These are phyloP conservation scores for Phymatocera aterrima DNA, from an alignment of 2,888 invertebrate genomes.

Conservation along the genomic window DNA sequence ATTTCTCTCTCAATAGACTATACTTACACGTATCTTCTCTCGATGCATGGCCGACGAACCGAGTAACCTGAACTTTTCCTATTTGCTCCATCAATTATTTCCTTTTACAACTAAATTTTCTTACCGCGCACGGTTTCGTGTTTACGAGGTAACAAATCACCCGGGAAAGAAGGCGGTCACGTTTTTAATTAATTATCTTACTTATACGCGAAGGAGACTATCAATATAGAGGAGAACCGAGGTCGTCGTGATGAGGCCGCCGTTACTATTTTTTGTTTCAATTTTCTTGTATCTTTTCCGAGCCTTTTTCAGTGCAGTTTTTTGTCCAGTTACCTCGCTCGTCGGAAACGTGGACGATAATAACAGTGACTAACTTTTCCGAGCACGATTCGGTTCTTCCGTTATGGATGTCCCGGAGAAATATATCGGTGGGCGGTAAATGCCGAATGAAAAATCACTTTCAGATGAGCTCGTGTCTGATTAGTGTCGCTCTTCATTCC, in stretches of 20 bases:
- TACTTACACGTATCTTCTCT: not conserved
- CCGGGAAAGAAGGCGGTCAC: conserved; percentile 7
- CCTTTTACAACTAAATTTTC: not conserved
- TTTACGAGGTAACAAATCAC: not conserved
- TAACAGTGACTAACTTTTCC: conserved; percentile 3
- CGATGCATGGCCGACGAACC: not conserved
- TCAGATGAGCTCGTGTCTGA: not conserved
- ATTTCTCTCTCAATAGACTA: not conserved
- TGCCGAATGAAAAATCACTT: conserved; percentile 21
- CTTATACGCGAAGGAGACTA: not conserved
- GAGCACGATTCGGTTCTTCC: not conserved
- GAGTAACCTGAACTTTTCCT: not conserved
- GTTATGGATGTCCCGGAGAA: not conserved
- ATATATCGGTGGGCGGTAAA: not conserved
- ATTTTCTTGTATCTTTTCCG: no score
- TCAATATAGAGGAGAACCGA: not conserved
- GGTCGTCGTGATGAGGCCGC: not conserved
- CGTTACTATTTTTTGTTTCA: not conserved
- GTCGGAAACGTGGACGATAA: not conserved
- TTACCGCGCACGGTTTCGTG: not conserved
- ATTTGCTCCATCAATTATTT: not conserved
- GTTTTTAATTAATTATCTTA: conserved; percentile 27
- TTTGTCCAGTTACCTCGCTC: not conserved
- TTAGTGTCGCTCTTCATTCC: conserved; percentile 34
- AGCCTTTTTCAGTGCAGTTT: not conserved